phyloP scores from a whole-genome alignment of 2,113 vertebrate genomes.

The Martes martes region DNA sequence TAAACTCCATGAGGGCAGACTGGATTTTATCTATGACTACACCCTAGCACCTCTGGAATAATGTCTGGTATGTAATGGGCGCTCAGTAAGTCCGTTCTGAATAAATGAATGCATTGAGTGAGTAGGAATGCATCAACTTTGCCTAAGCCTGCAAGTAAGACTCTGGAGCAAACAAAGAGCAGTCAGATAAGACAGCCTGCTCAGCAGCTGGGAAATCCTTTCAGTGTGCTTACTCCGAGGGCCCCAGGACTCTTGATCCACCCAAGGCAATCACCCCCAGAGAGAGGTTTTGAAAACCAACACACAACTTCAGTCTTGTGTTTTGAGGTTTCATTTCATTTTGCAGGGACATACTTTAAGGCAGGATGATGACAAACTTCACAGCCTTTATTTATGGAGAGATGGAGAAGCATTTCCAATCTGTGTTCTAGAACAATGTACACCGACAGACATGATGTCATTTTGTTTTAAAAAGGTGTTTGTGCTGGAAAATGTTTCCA shows the following conservation, averaged over 20 bases:
- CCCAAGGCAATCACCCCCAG: background rate
- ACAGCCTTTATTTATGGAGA: background rate
- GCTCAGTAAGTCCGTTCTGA: background rate
- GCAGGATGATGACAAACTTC: background rate
- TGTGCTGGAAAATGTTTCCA: constrained; percentile 40
- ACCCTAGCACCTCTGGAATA: background rate
- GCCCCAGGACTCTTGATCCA: background rate
- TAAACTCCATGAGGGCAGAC: background rate
- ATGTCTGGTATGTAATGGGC: background rate
- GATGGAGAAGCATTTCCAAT: background rate
- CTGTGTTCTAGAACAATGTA: background rate
- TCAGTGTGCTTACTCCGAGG: background rate
- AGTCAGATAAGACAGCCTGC: too few species aligned
- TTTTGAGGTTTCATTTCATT: background rate
- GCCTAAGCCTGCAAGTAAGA: background rate
- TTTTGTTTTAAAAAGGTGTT: constrained; percentile 41
- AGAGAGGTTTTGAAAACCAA: background rate
- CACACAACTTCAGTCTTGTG: background rate
- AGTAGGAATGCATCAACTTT: background rate
- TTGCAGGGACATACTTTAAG: background rate
- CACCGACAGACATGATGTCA: constrained; percentile 44
- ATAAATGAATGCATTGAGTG: background rate
- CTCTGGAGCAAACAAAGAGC: background rate
- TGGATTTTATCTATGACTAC: background rate
- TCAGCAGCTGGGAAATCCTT: background rate